Percentiles rank a stretch among this genome's conserved stretches.
These are phyloP conservation scores for Trichogramma pretiosum DNA, from an alignment of 1,140 invertebrate species.

Conservation along the genomic window DNA sequence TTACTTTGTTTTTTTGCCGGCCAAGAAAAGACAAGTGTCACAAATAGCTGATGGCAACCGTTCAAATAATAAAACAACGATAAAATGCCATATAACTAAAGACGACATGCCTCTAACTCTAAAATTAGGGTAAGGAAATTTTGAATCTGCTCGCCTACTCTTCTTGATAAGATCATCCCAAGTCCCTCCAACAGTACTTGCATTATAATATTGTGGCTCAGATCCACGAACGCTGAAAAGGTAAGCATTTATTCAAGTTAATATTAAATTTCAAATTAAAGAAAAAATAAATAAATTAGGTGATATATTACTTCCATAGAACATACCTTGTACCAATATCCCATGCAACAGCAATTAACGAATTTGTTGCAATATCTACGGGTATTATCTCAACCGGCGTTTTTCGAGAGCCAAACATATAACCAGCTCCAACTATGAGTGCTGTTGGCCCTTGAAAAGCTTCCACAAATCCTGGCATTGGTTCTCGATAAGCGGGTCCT, in stretches of 20 bases:
- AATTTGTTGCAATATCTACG: slow-evolving; percentile 28
- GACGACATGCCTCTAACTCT: slow-evolving; percentile 31
- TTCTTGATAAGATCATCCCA: slow-evolving; percentile 31
- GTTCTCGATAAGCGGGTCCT: slow-evolving; percentile 29
- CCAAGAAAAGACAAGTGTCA: slow-evolving; percentile 24
- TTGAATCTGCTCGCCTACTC: slow-evolving; percentile 19
- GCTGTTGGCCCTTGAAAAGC: slow-evolving; percentile 27
- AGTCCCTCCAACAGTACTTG: slow-evolving; percentile 24
- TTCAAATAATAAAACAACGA: slow-evolving; percentile 29
- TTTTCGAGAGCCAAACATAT: slow-evolving; percentile 20
- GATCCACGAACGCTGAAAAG: neutral
- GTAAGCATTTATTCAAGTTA: neutral
- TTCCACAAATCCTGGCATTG: slow-evolving; percentile 31
- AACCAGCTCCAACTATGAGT: slow-evolving; percentile 31
- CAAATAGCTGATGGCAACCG: slow-evolving; percentile 31
- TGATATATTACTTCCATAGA: too few species aligned
- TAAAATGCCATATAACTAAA: slow-evolving; percentile 23
- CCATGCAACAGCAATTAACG: slow-evolving; percentile 30
- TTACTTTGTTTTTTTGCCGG: slow-evolving; percentile 29
- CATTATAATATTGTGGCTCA: slow-evolving; percentile 24
- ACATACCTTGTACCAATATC: slow-evolving; percentile 24
- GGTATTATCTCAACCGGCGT: slow-evolving; percentile 29
- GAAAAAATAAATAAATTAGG: too few species aligned
- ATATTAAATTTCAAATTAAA: too few species aligned
- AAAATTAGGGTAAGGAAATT: slow-evolving; percentile 33